Evolutionary conservation across 2,888 invertebrate species (phyloP), one percentile per base, ranked within the genome.

Genomic region (Cryptus armator): DNA sequence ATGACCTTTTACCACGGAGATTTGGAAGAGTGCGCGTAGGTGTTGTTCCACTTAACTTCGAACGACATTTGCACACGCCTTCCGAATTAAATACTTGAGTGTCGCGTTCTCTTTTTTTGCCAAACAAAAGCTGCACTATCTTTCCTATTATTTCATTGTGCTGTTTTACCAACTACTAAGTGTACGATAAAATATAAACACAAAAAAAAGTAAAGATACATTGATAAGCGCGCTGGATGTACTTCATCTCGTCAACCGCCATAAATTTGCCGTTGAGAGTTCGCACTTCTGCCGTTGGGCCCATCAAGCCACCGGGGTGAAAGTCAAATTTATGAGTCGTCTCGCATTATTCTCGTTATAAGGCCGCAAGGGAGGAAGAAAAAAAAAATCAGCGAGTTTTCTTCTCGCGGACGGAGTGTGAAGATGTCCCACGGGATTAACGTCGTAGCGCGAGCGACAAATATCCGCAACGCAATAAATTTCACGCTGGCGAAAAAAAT

Each of bases 261-360:
- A 76, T 76, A 76, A 76, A 67, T 76, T 67, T 24, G 66, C 43
- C 37, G 76, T 67, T 76, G 48, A 76, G 67, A 76, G 66, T 76
- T 66, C 43, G 24, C 24, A 51, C 66, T 66, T 37, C 14, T 51
- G 32, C 37, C 43, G 37, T 3, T 53, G 53, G 32, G 64, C 46
- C 16, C 48, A 51, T 53, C 24, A 24, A 76, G 12, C 76, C 43
- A 37, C 43, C 32, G 62, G 37, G 24, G 16, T 14, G 29, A 67
- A 67, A 76, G 76, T 66, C 76, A 62, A 76, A 76, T 76, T 76
- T 76, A 76, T 67, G 76, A 76, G 66, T 76, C 32, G 51, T 67
- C 66, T 53, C 76, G 66, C 76, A 44, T 76, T 76, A 66, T 76
- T 76, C 67, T 76, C 76, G 66, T 43, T 66, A 66, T 51, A 53